A percentile compares a stretch with the other conserved stretches of the same genome.
These are phyloP conservation scores for Mesocricetus auratus DNA, from an alignment of 2,113 vertebrate genomes.

Conservation along the genomic window DNA sequence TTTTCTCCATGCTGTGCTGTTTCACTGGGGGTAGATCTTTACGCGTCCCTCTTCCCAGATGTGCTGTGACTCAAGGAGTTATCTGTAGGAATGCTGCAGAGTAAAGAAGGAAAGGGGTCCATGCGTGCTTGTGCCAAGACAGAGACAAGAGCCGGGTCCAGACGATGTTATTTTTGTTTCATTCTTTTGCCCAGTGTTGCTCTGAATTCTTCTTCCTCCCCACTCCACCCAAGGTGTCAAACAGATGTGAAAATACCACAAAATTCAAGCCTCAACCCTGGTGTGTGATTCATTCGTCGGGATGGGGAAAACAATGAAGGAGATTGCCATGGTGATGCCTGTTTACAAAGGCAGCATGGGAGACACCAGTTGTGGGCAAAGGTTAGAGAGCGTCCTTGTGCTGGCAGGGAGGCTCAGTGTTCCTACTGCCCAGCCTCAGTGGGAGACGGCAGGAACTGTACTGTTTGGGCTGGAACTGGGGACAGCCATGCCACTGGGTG, in stretches of 20 bases:
- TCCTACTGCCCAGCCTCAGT: neutral
- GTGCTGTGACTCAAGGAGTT: neutral
- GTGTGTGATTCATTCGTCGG: constrained; percentile 59
- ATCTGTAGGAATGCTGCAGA: constrained; percentile 20
- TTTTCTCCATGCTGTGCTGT: neutral
- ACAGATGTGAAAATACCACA: constrained; percentile 76
- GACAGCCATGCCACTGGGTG: neutral
- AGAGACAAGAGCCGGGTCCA: constrained; percentile 39
- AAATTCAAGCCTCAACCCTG: constrained; percentile 17
- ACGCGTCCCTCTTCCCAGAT: neutral
- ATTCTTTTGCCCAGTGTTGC: constrained; percentile 40
- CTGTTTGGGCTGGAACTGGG: neutral
- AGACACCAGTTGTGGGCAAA: neutral
- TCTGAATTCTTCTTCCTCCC: constrained; percentile 48
- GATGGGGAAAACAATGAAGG: neutral
- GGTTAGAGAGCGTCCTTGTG: neutral
- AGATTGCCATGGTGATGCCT: constrained; percentile 55
- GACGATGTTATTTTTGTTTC: constrained; percentile 56
- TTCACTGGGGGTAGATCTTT: neutral
- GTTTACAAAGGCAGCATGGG: constrained; percentile 12
- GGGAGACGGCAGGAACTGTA: neutral
- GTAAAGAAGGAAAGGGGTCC: constrained; percentile 41
- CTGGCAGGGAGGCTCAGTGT: neutral
- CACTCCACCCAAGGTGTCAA: constrained; percentile 70
- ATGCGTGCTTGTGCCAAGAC: constrained; percentile 5